Percentiles rank a stretch among this genome's conserved stretches.
phyloP scores from a whole-genome alignment of 2,888 invertebrate species.

The Diogma glabrata region DNA sequence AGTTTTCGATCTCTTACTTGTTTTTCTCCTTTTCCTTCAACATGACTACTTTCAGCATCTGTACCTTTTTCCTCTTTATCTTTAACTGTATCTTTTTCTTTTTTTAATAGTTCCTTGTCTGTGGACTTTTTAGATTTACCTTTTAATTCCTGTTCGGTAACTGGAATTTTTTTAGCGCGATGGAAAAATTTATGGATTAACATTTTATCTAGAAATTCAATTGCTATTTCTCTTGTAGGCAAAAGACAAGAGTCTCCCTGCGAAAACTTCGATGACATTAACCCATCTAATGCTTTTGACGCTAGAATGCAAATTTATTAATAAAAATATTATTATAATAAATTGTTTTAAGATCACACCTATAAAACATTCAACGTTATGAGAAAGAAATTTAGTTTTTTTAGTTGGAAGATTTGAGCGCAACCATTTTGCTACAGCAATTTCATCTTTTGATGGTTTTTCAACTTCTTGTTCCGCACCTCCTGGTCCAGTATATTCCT shows the following conservation, averaged over 20 bases:
- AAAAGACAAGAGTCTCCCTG: slow-evolving; percentile 65
- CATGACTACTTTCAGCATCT: slow-evolving; percentile 43
- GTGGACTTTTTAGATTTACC: slow-evolving; percentile 32
- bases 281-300: slow-evolving; percentile 79
- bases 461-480: slow-evolving; percentile 44
- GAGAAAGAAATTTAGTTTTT: slow-evolving; percentile 91
- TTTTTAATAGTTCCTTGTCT: slow-evolving; percentile 24
- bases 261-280: slow-evolving; percentile 85
- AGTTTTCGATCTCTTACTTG: no score
- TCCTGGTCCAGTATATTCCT: slow-evolving; percentile 36
- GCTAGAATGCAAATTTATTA: slow-evolving; percentile 38
- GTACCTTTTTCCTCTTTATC: slow-evolving; percentile 35
- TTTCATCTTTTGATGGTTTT: slow-evolving; percentile 82
- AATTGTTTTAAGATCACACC: slow-evolving; percentile 45
- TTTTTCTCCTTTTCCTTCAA: slow-evolving; percentile 39
- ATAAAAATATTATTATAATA: no score
- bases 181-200: slow-evolving; percentile 90
- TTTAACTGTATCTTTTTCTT: slow-evolving; percentile 29
- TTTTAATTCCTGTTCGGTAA: slow-evolving; percentile 55
- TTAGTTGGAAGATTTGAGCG: slow-evolving; percentile 88
- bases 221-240: slow-evolving; percentile 65
- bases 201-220: slow-evolving; percentile 72
- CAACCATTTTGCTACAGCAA: slow-evolving; percentile 87
- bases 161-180: slow-evolving; percentile 79
- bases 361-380: slow-evolving; percentile 94